Conservation (phyloP, 2,113 vertebrate species). For the Crotalus tigris region DNA sequence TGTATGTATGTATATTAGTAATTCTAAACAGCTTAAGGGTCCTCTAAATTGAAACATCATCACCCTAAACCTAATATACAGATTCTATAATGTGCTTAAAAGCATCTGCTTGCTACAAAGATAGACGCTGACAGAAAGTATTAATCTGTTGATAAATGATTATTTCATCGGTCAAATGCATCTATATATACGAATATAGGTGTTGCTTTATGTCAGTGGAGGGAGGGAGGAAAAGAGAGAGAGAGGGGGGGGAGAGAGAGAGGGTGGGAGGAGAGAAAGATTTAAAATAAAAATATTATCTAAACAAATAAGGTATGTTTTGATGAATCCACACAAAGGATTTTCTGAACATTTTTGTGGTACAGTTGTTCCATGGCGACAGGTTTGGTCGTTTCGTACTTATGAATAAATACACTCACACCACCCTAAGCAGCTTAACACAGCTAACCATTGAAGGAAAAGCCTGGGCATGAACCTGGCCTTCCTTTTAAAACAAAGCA, state of each 20-base stretch:
- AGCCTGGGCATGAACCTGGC: slow-evolving; percentile 10
- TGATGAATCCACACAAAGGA: background rate
- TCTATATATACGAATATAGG: accelerated
- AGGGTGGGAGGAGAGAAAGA: background rate
- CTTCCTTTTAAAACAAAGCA: slow-evolving; percentile 41
- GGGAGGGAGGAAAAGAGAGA: background rate
- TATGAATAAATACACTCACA: slow-evolving; percentile 39
- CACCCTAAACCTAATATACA: background rate
- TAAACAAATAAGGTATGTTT: slow-evolving; percentile 21
- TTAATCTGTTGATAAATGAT: background rate
- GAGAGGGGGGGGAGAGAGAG: too few species aligned
- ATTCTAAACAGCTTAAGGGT: background rate
- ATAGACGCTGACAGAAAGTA: background rate
- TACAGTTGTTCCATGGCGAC: background rate
- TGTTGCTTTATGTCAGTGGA: background rate
- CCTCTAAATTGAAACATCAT: background rate
- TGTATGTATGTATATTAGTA: too few species aligned
- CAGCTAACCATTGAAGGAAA: slow-evolving; percentile 18
- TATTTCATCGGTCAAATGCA: background rate
- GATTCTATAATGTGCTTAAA: accelerated
- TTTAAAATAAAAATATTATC: background rate
- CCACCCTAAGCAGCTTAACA: slow-evolving; percentile 39
- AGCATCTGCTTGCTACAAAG: background rate
- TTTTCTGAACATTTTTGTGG: slow-evolving; percentile 21
- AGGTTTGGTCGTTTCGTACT: slow-evolving; percentile 31